Conservation (phyloP, 2,888 invertebrate genomes). For the Eilema depressum region DNA sequence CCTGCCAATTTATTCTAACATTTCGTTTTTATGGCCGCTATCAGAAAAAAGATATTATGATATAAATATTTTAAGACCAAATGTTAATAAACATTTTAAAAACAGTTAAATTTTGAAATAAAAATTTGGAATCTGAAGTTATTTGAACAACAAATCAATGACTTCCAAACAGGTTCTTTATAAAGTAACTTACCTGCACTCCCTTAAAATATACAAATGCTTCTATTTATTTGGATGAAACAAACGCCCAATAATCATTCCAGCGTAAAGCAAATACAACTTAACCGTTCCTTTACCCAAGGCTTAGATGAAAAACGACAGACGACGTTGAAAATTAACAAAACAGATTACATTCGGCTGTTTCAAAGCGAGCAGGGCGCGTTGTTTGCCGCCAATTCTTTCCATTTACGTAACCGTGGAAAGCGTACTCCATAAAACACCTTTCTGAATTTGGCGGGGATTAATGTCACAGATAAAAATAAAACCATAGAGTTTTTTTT, state of each 20-base stretch:
- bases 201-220: slow-evolving; percentile 26
- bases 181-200: slow-evolving; percentile 5
- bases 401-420: slow-evolving; percentile 70
- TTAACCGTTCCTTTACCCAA: slow-evolving; percentile 62
- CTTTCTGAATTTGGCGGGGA: slow-evolving; percentile 50
- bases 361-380: slow-evolving; percentile 70
- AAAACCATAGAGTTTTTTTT: slow-evolving; percentile 37
- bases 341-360: slow-evolving; percentile 82
- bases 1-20: not conserved
- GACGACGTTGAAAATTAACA: slow-evolving; percentile 81
- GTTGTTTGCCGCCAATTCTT: slow-evolving; percentile 79
- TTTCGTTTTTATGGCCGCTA: not conserved
- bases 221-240: slow-evolving; percentile 42
- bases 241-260: slow-evolving; percentile 65
- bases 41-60: not conserved
- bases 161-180: slow-evolving; percentile 25
- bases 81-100: not conserved
- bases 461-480: slow-evolving; percentile 47
- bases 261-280: slow-evolving; percentile 59
- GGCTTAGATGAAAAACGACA: slow-evolving; percentile 71
- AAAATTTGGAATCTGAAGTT: not conserved
- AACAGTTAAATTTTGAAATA: not conserved
- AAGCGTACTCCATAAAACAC: slow-evolving; percentile 52
- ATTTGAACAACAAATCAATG: slow-evolving; percentile 22
- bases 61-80: slow-evolving; percentile 3